These are phyloP conservation scores for Aquatica leii DNA, from an alignment of 2,888 invertebrate genomes.

Conservation along the genomic window DNA sequence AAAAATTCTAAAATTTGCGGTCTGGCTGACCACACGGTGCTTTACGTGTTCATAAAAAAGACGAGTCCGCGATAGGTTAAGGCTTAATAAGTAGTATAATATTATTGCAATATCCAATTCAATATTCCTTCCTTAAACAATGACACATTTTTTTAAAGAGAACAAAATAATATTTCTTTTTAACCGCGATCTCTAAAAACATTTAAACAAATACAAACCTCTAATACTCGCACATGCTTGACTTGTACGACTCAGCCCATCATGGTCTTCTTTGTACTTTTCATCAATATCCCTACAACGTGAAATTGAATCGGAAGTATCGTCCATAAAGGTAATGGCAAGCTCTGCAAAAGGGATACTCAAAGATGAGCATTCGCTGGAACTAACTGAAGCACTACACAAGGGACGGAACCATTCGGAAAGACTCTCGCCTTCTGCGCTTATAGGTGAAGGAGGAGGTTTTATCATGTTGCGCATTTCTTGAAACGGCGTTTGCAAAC, in stretches of 20 bases:
- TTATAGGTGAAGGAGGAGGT: conserved; percentile 60
- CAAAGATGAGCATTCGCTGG: conserved; percentile 59
- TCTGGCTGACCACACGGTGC: no score
- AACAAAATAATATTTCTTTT: no score
- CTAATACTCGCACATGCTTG: conserved; percentile 52
- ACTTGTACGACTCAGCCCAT: conserved; percentile 48
- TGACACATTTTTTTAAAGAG: no score
- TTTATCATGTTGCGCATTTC: conserved; percentile 67
- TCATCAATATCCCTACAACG: conserved; percentile 44
- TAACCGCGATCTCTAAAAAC: no score
- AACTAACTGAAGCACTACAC: conserved; percentile 41
- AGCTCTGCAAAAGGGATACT: conserved; percentile 59
- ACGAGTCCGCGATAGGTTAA: no score
- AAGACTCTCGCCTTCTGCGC: conserved; percentile 57
- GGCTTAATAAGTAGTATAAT: no score
- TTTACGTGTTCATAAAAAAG: no score
- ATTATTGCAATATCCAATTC: no score
- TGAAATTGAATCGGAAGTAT: conserved; percentile 55
- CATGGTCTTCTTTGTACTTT: conserved; percentile 44
- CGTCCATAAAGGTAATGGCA: conserved; percentile 59
- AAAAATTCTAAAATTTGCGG: no score
- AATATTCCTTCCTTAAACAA: no score
- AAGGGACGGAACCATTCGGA: conserved; percentile 60
- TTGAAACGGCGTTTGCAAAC: conserved; percentile 67
- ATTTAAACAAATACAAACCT: conserved; percentile 42